phyloP scores from a whole-genome alignment of 2,888 invertebrate genomes.

The Agapostemon virescens region DNA sequence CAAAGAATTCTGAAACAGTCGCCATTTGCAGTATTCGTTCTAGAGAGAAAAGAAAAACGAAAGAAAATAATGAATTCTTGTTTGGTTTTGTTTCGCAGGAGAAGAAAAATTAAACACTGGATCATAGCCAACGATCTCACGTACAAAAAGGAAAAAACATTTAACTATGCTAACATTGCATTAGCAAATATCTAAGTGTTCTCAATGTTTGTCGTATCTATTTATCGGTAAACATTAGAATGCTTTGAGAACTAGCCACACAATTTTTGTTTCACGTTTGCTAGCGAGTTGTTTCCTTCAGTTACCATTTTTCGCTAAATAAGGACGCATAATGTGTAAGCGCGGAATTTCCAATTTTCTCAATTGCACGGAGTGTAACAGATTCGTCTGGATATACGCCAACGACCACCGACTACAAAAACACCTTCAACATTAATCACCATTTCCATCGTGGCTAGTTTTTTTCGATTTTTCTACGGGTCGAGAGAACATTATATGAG shows the following conservation, averaged over 20 bases:
- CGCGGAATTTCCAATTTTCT: conserved; percentile 22
- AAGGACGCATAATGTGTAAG: background rate
- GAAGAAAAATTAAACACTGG: background rate
- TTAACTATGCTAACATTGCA: background rate
- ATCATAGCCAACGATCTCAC: background rate
- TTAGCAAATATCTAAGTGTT: background rate
- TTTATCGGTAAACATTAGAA: background rate
- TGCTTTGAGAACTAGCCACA: background rate
- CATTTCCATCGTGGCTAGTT: conserved; percentile 10
- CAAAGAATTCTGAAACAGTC: background rate
- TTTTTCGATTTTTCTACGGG: background rate
- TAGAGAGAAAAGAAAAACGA: background rate
- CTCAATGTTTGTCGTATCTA: background rate
- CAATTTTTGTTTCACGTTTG: background rate
- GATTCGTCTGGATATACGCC: conserved; percentile 44
- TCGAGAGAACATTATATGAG: background rate
- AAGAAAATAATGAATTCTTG: conserved; percentile 15
- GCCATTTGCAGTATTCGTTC: background rate
- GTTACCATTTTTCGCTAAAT: background rate
- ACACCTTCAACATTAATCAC: conserved; percentile 7
- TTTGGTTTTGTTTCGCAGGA: background rate
- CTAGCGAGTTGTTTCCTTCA: background rate
- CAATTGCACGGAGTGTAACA: conserved; percentile 23
- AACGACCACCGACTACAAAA: conserved; percentile 32
- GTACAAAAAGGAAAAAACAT: background rate